Conservation (phyloP, 1,140 invertebrate species). For the Lepidurus arcticus region DNA sequence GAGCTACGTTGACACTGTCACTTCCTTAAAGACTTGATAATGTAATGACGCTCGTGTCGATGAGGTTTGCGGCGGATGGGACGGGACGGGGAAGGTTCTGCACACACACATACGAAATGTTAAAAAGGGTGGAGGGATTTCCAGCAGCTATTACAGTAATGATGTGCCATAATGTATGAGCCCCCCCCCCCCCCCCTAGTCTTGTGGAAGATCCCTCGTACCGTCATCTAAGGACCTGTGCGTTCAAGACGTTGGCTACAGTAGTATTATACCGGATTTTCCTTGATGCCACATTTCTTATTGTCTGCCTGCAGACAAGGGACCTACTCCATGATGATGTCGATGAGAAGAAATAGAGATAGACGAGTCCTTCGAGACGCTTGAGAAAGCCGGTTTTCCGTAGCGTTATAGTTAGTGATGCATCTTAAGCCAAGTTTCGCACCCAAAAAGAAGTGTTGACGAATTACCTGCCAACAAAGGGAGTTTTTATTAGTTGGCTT, state of each 20-base stretch:
- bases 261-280: too few species aligned
- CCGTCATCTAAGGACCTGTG: neutral
- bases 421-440: neutral
- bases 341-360: neutral
- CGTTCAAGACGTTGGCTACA: too few species aligned
- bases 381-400: neutral
- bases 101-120: neutral
- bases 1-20: neutral
- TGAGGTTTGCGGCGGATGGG: neutral
- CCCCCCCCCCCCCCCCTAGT: neutral
- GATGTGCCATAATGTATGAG: conserved; percentile 15
- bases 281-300: too few species aligned
- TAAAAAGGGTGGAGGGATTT: neutral
- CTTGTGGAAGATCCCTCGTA: neutral
- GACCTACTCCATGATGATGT: neutral
- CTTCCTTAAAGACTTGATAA: conserved; percentile 11
- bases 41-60: neutral
- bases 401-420: neutral
- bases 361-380: neutral
- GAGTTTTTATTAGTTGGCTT: neutral
- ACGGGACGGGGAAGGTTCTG: neutral
- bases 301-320: too few species aligned
- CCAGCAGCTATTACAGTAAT: conserved; percentile 15
- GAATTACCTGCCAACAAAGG: neutral
- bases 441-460: conserved; percentile 24